Evolutionary conservation across 1,140 invertebrate genomes (phyloP).

Genomic region (Steinernema feltiae): DNA sequence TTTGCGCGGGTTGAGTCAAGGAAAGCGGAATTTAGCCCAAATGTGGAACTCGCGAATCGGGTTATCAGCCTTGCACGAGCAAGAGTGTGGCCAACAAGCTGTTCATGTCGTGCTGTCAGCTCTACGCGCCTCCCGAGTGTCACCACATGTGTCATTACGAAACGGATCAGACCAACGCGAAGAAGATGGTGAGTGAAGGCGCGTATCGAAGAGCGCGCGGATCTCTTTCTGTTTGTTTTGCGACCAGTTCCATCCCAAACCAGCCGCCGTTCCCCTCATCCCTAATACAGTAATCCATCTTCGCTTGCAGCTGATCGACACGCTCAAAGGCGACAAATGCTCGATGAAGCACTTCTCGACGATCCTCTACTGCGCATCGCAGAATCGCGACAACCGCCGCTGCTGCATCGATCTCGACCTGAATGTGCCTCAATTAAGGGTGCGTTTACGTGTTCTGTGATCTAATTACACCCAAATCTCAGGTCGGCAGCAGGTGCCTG

Average conservation of each 20-base stretch:
- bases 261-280: not conserved
- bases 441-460: not conserved
- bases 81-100: constrained; percentile 38
- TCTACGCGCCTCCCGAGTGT: constrained; percentile 36
- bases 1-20: not conserved
- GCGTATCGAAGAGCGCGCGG: not conserved
- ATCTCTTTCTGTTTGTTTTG: constrained; percentile 15
- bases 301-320: constrained; percentile 35
- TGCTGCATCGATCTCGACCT: constrained; percentile 36
- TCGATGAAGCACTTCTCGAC: constrained; percentile 30
- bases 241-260: not conserved
- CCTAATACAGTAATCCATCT: no score
- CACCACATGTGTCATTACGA: constrained; percentile 36
- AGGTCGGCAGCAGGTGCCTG: constrained; percentile 39
- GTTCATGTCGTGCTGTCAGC: constrained; percentile 35
- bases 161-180: constrained; percentile 32
- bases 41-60: constrained; percentile 2
- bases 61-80: constrained; percentile 38
- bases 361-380: constrained; percentile 38
- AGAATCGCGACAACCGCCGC: constrained; percentile 39
- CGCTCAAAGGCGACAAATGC: constrained; percentile 30
- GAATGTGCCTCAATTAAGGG: constrained; percentile 35
- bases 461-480: not conserved
- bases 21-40: not conserved
- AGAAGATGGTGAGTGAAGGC: constrained; percentile 30